Evolutionary conservation across 2,888 invertebrate species (phyloP).

Genomic region (Mythimna albipuncta): DNA sequence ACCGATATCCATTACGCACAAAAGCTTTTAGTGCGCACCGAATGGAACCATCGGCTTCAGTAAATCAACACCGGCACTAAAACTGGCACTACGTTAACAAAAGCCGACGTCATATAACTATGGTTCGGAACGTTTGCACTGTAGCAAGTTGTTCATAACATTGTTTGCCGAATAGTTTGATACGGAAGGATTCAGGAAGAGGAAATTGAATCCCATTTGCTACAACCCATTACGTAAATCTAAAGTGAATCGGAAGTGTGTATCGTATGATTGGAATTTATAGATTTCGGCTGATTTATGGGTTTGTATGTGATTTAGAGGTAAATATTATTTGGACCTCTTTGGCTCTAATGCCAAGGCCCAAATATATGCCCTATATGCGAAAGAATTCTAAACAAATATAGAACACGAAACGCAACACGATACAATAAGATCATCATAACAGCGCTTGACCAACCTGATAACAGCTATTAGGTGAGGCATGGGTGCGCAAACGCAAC

Average conservation of each 20-base stretch:
- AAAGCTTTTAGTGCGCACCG: constrained; percentile 72
- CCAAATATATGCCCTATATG: no score
- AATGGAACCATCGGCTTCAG: constrained; percentile 62
- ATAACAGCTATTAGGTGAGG: constrained; percentile 79
- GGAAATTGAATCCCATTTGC: constrained; percentile 75
- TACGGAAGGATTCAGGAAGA: constrained; percentile 70
- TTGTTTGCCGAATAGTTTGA: constrained; percentile 62
- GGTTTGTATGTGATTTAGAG: constrained; percentile 6
- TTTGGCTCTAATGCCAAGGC: background rate
- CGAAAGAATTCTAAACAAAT: background rate
- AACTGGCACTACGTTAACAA: constrained; percentile 53
- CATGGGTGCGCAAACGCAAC: constrained; percentile 83
- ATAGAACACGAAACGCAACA: constrained; percentile 6
- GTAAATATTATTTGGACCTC: background rate
- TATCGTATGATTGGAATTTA: constrained; percentile 35
- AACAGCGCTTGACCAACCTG: constrained; percentile 71
- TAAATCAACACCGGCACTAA: constrained; percentile 64
- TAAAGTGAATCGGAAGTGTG: constrained; percentile 52
- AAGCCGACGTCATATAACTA: constrained; percentile 27
- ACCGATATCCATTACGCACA: constrained; percentile 67
- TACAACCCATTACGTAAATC: constrained; percentile 68
- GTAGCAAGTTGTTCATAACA: constrained; percentile 48
- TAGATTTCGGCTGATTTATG: constrained; percentile 46
- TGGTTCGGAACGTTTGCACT: constrained; percentile 30
- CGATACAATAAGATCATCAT: constrained; percentile 52